Evolutionary conservation across 2,888 invertebrate genomes (phyloP), one percentile per base, ranked within the genome.

Genomic region (Keiferia lycopersicella): DNA sequence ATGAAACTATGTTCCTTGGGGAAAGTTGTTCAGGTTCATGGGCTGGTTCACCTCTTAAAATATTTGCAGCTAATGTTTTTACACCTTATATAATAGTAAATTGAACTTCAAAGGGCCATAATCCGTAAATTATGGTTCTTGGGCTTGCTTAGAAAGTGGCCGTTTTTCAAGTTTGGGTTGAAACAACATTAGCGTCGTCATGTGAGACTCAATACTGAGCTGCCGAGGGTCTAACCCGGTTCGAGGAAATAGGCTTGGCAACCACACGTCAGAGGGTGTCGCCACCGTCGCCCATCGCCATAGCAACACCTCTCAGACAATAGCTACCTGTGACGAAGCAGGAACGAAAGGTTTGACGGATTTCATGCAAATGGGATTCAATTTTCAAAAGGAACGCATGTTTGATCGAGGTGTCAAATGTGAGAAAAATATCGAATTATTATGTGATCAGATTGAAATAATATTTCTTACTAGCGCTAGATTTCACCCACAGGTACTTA

Each of bases 291-390:
- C 22, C 51, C 12, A 22, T 57, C n/a, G 14, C 57, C 34, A 58
- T 58, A 39, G 58, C 39, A 58, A 58, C 57, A 57, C 39, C 58
- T 58, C 58, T 39, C 38, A 26, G 34, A 34, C 34, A 56, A 56
- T 56, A 26, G 16, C 34, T 56, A 56, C 56, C 56, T 34, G 10
- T 26, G 16, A 56, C n/a, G 12, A 11, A 20, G 20, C 58, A 58
- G 16, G 20, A 58, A 58, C 18, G 7, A 56, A 56, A 16, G 34
- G 34, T 56, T 56, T 26, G 10, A 16, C 8, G 12, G 34, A 16
- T n/a, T 26, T 56, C n/a, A 26, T 26, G 16, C 26, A 34, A 56
- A 16, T 56, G 30, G 20, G 11, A 14, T 12, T 53, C 51, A 20
- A 22, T 53, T 53, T 50, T 53, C 51, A 53, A 53, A 53, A 26